These are phyloP conservation scores for Carcharodon carcharias DNA, from an alignment of 2,797 vertebrate species.

Conservation along the genomic window DNA sequence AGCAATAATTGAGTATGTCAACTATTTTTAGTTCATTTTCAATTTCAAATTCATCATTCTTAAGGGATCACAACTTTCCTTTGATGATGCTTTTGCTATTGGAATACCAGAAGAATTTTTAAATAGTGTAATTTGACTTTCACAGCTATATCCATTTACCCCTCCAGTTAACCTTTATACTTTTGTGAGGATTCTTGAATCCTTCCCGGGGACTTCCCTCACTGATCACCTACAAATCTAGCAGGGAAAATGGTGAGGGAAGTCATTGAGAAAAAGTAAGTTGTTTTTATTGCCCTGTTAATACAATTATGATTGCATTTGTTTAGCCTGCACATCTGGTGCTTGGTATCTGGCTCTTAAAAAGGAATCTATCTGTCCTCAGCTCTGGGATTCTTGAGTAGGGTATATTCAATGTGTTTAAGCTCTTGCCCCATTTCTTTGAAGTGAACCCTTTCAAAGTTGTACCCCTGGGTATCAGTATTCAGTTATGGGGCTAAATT, in stretches of 20 bases:
- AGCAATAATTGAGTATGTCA: neutral
- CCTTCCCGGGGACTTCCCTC: neutral
- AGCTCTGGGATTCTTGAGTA: neutral
- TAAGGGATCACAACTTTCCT: neutral
- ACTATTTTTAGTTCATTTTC: neutral
- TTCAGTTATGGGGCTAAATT: neutral
- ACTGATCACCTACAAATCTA: neutral
- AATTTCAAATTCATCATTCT: neutral
- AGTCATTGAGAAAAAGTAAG: neutral
- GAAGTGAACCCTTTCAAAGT: neutral
- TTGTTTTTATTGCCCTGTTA: neutral
- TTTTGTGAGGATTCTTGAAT: neutral
- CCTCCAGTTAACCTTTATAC: neutral
- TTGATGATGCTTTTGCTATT: neutral
- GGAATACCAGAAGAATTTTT: neutral
- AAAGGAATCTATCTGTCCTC: neutral
- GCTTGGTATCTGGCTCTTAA: neutral
- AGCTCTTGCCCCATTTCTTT: neutral
- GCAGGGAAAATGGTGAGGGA: neutral
- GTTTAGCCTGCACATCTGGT: neutral
- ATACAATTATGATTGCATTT: neutral
- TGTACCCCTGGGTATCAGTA: neutral
- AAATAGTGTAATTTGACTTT: neutral
- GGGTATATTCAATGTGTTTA: neutral
- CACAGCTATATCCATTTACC: neutral